Conservation (phyloP, 2,888 invertebrate species). For the Pantelozetes paolii region DNA sequence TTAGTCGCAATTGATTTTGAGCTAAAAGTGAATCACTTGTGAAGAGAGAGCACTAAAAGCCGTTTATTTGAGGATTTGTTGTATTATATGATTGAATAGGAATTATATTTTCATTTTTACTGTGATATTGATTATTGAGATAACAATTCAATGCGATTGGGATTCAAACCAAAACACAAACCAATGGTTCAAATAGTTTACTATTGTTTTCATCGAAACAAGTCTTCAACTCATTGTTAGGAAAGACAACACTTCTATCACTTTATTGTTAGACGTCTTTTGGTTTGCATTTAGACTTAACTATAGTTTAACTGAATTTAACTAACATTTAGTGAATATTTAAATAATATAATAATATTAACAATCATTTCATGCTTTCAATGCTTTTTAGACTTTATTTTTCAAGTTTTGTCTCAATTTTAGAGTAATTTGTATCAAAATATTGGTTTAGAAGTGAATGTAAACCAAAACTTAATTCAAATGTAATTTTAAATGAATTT, state of each 20-base stretch:
- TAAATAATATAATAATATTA: not conserved
- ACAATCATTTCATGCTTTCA: not conserved
- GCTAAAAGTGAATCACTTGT: not conserved
- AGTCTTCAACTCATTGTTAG: too few relatives aligned
- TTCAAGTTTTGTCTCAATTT: not conserved
- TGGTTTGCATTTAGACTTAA: too few relatives aligned
- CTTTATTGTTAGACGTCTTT: too few relatives aligned
- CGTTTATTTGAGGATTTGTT: not conserved
- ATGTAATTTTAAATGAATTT: not conserved
- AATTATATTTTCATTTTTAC: slow-evolving; percentile 11
- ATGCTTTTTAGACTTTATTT: not conserved
- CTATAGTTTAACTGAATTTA: too few relatives aligned
- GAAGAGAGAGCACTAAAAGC: not conserved
- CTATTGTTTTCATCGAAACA: not conserved
- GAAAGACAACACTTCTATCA: too few relatives aligned
- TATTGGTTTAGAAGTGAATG: not conserved
- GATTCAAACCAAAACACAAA: not conserved
- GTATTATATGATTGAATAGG: not conserved
- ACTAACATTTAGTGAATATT: not conserved
- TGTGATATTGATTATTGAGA: not conserved
- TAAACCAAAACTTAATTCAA: not conserved
- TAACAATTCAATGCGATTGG: not conserved
- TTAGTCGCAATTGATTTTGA: not conserved
- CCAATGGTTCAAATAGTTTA: not conserved
- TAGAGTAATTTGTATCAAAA: not conserved